Base-by-base conservation (phyloP, 2,113 vertebrate species). In the Colossoma macropomum region DNA sequence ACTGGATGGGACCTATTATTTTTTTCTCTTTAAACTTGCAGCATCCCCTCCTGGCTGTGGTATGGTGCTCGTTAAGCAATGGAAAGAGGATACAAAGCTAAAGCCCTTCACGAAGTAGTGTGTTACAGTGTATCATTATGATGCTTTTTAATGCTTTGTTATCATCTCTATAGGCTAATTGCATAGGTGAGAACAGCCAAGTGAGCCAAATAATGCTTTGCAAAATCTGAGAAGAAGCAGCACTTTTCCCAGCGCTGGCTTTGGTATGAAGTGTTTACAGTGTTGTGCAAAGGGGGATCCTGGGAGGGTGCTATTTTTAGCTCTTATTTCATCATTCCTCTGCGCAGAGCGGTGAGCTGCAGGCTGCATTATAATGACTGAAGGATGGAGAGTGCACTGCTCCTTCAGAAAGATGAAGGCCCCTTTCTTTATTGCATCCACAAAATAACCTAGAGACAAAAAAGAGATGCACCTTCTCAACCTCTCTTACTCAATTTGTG, bases 291-390 rank as follows among this genome's bases (percentile, higher is more conserved):
- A 91, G 91, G 92, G 93, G 93, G 92, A 94, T 94, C 94, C 94
- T 94, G 92, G 89, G 93, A 93, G 92, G 91, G 54, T 56, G 90
- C 92, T 94, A 94, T 94, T 94, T 94, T 91, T 94, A 94, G 94
- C 89, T 73, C 84, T 85, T 89, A 89, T 93, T 93, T 94, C 93
- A 94, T 94, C 94, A 94, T 93, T 93, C 89, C 91, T 91, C 89
- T 86, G 79, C 41, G 63, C 89, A 84, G 87, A 86, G 91, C 60
- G 80, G 86, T 50, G 78, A 83, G 85, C 85, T 88, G 89, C 82
- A 71, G 89, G 73, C 89, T 93, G 94, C 89, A 94, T 94, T 81
- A 86, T 93, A 92, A 93, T 93, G 92, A 93, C 82, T 79, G 82
- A 71, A 69, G 82, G 65, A 28, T 71, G 80, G 56, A 83, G 75